Conservation (phyloP, 2,888 invertebrate genomes). For the Agriopis leucophaearia region DNA sequence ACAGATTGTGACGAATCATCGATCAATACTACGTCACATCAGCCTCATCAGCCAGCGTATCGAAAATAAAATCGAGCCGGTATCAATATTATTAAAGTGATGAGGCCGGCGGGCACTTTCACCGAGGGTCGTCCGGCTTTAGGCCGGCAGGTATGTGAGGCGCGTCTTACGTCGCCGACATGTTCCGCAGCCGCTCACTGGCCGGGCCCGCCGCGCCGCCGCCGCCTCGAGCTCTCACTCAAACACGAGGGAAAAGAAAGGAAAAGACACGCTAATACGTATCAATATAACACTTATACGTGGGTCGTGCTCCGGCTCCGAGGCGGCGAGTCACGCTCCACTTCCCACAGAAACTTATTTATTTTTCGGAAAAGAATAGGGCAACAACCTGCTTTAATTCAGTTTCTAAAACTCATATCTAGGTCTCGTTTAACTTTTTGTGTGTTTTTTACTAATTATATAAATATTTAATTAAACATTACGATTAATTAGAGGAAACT, state of each 20-base stretch:
- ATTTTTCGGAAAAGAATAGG: constrained; percentile 60
- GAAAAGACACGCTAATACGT: constrained; percentile 51
- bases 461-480: background rate
- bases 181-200: constrained; percentile 52
- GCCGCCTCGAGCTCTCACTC: constrained; percentile 60
- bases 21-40: constrained; percentile 9
- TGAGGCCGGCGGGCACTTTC: constrained; percentile 77
- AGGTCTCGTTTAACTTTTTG: constrained; percentile 38
- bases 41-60: constrained; percentile 30
- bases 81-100: constrained; percentile 53
- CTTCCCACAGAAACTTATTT: constrained; percentile 72
- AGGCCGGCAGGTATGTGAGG: constrained; percentile 66
- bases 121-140: constrained; percentile 77
- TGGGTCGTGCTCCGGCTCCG: constrained; percentile 53
- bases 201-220: constrained; percentile 10
- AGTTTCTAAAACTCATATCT: constrained; percentile 43
- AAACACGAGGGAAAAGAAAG: constrained; percentile 68
- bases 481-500: constrained; percentile 8
- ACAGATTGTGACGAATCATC: background rate
- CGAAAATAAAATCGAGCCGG: constrained; percentile 44
- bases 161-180: constrained; percentile 57
- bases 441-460: background rate
- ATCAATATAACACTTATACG: constrained; percentile 48
- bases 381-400: constrained; percentile 65
- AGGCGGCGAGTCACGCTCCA: constrained; percentile 69